Percentiles rank a stretch among this genome's conserved stretches.
These are phyloP conservation scores for Cataglyphis albicans DNA, from an alignment of 2,888 invertebrate genomes.

Conservation along the genomic window DNA sequence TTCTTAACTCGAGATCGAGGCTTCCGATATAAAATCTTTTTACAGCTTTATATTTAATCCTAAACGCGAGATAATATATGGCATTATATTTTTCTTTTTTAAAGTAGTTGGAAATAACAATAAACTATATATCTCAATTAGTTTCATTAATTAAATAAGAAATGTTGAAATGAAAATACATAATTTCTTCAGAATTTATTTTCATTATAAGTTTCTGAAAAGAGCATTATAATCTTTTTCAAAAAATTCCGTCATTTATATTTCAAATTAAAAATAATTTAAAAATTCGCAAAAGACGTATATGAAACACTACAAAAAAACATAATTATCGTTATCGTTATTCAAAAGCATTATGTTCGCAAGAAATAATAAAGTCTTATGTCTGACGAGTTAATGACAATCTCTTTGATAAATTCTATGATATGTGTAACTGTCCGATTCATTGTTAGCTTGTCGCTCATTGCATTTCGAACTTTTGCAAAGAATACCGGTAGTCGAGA, in stretches of 20 bases:
- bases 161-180: not conserved
- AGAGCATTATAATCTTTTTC: not conserved
- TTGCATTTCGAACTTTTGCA: slow-evolving; percentile 11
- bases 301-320: not conserved
- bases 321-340: slow-evolving; percentile 6
- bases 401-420: slow-evolving; percentile 13
- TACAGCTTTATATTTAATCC: not conserved
- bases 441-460: not conserved
- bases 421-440: not conserved
- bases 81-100: not conserved
- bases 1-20: not conserved
- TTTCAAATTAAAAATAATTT: slow-evolving; percentile 4
- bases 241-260: not conserved
- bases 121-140: not conserved
- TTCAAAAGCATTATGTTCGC: not conserved
- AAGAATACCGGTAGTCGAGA: not conserved
- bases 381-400: not conserved
- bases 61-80: not conserved
- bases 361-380: not conserved
- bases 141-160: not conserved
- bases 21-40: not conserved
- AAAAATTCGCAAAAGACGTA: not conserved
- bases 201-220: not conserved
- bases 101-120: not conserved
- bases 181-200: slow-evolving; percentile 8